A percentile compares a stretch with the other conserved stretches of the same genome.
Evolutionary conservation across 2,113 vertebrate genomes (phyloP).

Genomic region (Elephas maximus): DNA sequence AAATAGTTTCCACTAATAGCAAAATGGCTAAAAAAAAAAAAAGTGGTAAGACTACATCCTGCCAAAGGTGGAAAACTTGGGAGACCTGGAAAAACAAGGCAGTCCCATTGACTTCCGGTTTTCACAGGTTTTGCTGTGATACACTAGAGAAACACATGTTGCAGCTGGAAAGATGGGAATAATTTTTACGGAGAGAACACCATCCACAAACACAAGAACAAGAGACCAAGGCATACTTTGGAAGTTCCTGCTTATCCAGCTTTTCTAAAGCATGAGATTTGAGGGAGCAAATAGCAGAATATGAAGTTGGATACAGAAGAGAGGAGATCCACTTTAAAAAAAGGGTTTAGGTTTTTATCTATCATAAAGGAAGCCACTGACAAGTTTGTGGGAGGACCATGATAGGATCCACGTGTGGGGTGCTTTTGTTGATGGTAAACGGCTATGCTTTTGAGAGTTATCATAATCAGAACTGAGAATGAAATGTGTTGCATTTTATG

Average conservation of each 20-base stretch:
- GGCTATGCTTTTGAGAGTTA: background rate
- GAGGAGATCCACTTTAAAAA: background rate
- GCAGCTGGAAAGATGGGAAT: background rate
- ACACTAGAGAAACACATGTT: no score
- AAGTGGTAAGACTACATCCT: no score
- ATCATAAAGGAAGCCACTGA: background rate
- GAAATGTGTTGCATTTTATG: background rate
- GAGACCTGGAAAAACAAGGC: no score
- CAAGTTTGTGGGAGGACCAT: fast-evolving
- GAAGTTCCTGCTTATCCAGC: background rate
- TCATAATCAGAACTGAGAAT: background rate
- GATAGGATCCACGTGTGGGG: background rate
- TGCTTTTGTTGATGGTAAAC: background rate
- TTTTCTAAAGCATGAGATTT: background rate
- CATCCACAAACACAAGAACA: background rate
- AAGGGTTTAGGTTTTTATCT: background rate
- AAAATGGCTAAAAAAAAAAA: no score
- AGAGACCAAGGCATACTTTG: background rate
- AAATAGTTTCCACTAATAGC: background rate
- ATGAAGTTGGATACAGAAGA: background rate
- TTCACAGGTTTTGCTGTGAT: no score
- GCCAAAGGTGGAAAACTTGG: no score
- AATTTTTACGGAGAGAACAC: fast-evolving
- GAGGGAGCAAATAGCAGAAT: background rate
- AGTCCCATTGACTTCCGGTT: no score